Base-by-base conservation (phyloP, 2,113 vertebrate species). In the Kryptolebias marmoratus region DNA sequence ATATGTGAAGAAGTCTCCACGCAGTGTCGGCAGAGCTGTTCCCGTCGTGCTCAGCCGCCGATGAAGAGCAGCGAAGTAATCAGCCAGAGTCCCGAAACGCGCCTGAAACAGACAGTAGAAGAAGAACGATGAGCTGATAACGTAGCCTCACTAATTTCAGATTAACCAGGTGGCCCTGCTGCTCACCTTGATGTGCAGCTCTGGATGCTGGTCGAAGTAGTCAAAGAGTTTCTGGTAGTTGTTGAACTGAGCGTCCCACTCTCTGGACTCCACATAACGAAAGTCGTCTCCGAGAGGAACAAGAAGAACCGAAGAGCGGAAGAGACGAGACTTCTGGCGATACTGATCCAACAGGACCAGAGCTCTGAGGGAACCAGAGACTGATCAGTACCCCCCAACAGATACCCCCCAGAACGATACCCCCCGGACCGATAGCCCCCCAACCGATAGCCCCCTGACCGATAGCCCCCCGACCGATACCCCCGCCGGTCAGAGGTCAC, bases 1-100 rank as follows among this genome's bases (percentile, higher is more conserved):
- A 8, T 98, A 98, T 0, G 97, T 97, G 89, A 98, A 98, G 90
- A 98, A 98, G 90, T 98, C 97, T 27, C 97, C 97, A 48, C 95
- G 93, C 8, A 98, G 10, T 39, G 94, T 86, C 4, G 96, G 97
- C 44, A 97, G 92, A 18, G 28, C 27, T 0, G 36, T 31, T 42
- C 12, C 76, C 0, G 52, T 1, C 0, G 66, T 2, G 1, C 14
- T 85, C 50, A 90, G 89, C 59, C 61, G 92, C 72, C 89, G 94
- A 47, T 80, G 93, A 31, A 98, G 82, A 1, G 96, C 95, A 47
- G 92, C 64, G 67, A 98, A 98, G 87, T 96, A 98, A 88, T 98
- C 96, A 0, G 96, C 94, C 58, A 98, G 89, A 1, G 96, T 98
- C 77, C 96, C 97, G 83, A 98, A 98, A 27, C 94, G 94, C 62